phyloP scores from a whole-genome alignment of 30 jellyfish, hydroid and myxozoan species.

The Pelagia noctiluca region DNA sequence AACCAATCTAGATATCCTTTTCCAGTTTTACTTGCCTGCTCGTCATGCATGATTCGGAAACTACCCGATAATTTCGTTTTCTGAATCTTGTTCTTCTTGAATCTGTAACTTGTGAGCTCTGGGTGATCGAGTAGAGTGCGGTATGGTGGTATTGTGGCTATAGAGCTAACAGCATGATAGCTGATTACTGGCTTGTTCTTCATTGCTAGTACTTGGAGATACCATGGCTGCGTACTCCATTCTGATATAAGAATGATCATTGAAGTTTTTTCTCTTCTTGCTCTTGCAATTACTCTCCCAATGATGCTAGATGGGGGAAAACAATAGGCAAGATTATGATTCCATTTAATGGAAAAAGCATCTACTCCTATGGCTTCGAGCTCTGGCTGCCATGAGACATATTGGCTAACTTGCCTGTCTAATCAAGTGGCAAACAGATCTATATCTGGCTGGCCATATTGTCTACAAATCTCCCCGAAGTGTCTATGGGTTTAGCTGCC shows the following conservation, averaged over 20 bases:
- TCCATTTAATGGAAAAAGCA: conserved; percentile 19
- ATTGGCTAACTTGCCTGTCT: background rate
- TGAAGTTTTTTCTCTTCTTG: background rate
- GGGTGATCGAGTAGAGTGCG: conserved; percentile 12
- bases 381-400: conserved; percentile 36
- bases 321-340: background rate
- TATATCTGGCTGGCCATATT: background rate
- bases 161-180: conserved; percentile 3
- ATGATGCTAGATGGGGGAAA: conserved; percentile 15
- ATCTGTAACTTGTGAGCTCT: background rate
- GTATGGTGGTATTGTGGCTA: conserved; percentile 14
- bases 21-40: too few relatives aligned
- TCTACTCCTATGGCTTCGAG: conserved; percentile 10
- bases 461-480: background rate
- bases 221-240: background rate
- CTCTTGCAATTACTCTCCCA: background rate
- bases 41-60: too few relatives aligned
- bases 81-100: too few relatives aligned
- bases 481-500: conserved; percentile 20
- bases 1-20: too few relatives aligned
- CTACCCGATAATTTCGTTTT: too few relatives aligned
- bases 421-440: conserved; percentile 22
- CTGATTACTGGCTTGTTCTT: background rate
- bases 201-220: background rate
- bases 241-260: background rate